Conservation (phyloP, 2,888 invertebrate genomes). For the Halocaridina rubra region DNA sequence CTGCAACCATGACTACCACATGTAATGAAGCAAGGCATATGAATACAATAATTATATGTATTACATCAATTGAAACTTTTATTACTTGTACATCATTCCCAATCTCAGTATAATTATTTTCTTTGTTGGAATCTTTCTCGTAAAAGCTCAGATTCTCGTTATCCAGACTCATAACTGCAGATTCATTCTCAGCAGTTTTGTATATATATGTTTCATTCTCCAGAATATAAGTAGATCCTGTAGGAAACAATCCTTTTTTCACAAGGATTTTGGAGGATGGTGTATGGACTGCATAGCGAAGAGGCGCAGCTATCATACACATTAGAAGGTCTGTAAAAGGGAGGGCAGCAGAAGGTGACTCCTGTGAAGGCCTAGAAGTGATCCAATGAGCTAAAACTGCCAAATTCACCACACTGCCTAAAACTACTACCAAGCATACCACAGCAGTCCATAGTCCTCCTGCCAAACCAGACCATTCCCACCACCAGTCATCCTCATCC, state of each 20-base stretch:
- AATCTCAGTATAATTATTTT: no score
- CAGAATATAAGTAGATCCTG: no score
- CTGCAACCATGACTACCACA: slow-evolving; percentile 26
- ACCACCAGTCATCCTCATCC: slow-evolving; percentile 16
- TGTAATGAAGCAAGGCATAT: slow-evolving; percentile 23
- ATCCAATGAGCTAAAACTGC: slow-evolving; percentile 29
- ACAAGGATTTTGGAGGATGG: not conserved
- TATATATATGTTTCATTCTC: no score
- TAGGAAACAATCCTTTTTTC: not conserved
- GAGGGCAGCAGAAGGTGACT: slow-evolving; percentile 11
- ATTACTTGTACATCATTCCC: no score
- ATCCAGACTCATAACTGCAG: no score
- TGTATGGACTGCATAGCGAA: slow-evolving; percentile 10
- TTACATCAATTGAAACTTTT: not conserved
- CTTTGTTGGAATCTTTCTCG: no score
- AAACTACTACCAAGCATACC: slow-evolving; percentile 18
- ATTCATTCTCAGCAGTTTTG: no score
- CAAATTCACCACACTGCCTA: slow-evolving; percentile 29
- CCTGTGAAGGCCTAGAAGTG: not conserved
- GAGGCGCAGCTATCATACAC: slow-evolving; percentile 28
- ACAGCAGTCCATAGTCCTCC: slow-evolving; percentile 21
- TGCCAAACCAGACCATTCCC: slow-evolving; percentile 16
- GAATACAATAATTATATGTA: not conserved
- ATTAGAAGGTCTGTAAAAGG: slow-evolving; percentile 16
- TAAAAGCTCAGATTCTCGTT: no score